These are phyloP conservation scores for Sigmodon hispidus DNA, from an alignment of 2,113 vertebrate genomes.

Conservation along the genomic window DNA sequence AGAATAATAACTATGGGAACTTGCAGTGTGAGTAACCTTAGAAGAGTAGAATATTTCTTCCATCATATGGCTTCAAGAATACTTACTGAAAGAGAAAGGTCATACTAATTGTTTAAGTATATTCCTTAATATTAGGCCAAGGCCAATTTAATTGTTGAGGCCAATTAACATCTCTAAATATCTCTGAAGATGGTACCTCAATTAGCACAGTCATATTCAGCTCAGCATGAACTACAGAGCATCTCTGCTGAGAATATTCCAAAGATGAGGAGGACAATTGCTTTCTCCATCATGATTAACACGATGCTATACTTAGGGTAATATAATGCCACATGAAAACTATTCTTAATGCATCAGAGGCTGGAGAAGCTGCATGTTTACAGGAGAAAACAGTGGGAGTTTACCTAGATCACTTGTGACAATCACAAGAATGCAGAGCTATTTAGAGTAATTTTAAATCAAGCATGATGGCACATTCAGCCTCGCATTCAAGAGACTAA, in stretches of 20 bases:
- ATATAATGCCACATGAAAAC: conserved; percentile 7
- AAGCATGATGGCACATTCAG: neutral
- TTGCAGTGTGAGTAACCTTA: neutral
- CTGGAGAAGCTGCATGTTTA: neutral
- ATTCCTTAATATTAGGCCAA: neutral
- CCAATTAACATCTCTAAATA: conserved; percentile 30
- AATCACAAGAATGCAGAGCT: neutral
- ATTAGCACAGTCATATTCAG: conserved; percentile 6
- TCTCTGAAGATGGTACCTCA: neutral
- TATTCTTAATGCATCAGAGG: neutral
- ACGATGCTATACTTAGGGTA: neutral
- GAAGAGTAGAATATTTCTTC: neutral
- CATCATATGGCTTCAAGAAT: neutral
- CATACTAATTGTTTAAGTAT: conserved; percentile 40
- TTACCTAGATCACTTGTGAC: neutral
- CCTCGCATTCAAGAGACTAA: neutral
- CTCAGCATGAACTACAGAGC: neutral
- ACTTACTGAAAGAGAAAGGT: conserved; percentile 9
- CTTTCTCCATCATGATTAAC: neutral
- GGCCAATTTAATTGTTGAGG: conserved; percentile 15
- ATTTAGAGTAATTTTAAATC: neutral
- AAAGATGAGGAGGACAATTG: neutral
- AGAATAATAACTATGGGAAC: conserved; percentile 30
- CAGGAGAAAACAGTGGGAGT: neutral
- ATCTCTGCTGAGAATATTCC: neutral